Conservation (phyloP, 64 coral and sea anemone genomes). For the Hydrozoanthus tunicans region DNA sequence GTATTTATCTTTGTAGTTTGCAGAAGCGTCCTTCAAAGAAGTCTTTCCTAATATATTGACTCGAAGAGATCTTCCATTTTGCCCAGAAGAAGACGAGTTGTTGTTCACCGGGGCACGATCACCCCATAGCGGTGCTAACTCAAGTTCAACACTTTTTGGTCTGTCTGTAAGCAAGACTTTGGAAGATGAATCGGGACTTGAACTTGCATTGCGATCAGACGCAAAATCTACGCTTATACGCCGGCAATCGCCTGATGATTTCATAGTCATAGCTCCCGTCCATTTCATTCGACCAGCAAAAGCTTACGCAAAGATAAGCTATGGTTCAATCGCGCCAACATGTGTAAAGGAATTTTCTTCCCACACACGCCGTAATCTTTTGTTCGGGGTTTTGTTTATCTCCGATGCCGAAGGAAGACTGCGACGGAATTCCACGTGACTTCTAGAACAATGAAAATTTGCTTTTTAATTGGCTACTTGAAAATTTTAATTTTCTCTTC, state of each 20-base stretch:
- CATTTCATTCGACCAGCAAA: slow-evolving; percentile 56
- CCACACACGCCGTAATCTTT: slow-evolving; percentile 19
- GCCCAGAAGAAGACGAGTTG: slow-evolving; percentile 19
- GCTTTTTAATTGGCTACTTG: slow-evolving; percentile 17
- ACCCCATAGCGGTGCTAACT: slow-evolving; percentile 54
- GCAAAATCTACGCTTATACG: slow-evolving; percentile 42
- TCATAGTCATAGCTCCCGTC: slow-evolving; percentile 44
- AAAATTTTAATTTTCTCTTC: background rate
- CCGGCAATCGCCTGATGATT: slow-evolving; percentile 46
- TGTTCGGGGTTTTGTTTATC: slow-evolving; percentile 53
- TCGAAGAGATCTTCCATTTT: slow-evolving; percentile 32
- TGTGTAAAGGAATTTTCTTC: slow-evolving; percentile 55
- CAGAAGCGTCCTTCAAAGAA: slow-evolving; percentile 20
- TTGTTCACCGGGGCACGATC: slow-evolving; percentile 31
- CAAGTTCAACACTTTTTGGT: slow-evolving; percentile 42
- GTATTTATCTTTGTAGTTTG: slow-evolving; percentile 40
- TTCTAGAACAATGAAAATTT: background rate
- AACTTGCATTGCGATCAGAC: slow-evolving; percentile 43
- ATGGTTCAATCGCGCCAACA: slow-evolving; percentile 26
- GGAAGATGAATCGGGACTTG: slow-evolving; percentile 30
- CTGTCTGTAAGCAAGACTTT: slow-evolving; percentile 23
- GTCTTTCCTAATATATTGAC: slow-evolving; percentile 46
- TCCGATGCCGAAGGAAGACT: slow-evolving; percentile 13
- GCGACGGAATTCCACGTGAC: slow-evolving; percentile 48
- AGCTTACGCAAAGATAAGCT: slow-evolving; percentile 23